Evolutionary conservation across 2,888 invertebrate genomes (phyloP).

Genomic region (Portevinia maculata): DNA sequence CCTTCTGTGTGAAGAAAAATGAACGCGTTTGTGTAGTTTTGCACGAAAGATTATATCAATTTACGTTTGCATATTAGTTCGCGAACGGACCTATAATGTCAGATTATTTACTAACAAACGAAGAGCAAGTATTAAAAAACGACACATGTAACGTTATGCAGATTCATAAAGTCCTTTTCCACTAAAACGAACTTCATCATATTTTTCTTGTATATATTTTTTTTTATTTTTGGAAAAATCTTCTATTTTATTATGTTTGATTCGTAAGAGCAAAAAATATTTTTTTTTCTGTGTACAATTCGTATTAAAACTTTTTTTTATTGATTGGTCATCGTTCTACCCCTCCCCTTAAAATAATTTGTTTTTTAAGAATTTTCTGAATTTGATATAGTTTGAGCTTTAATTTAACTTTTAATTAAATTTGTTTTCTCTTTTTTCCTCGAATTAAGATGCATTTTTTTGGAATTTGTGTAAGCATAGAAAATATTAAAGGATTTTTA

Average conservation of each 20-base stretch:
- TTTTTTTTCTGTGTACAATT: constrained; percentile 56
- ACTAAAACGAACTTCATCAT: not conserved
- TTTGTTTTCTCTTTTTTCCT: not conserved
- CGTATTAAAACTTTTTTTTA: constrained; percentile 60
- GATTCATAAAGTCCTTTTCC: not conserved
- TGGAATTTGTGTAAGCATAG: constrained; percentile 47
- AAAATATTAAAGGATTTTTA: constrained; percentile 54
- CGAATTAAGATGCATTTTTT: constrained; percentile 28
- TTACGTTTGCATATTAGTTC: too few species aligned
- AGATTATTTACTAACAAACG: too few species aligned
- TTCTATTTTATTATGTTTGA: constrained; percentile 44
- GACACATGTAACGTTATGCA: too few species aligned
- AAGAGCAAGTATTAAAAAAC: too few species aligned
- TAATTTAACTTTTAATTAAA: constrained; percentile 49
- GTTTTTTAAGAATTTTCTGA: constrained; percentile 26
- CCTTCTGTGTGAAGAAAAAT: too few species aligned
- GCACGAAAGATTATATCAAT: too few species aligned
- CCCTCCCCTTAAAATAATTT: constrained; percentile 16
- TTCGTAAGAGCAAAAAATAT: constrained; percentile 61
- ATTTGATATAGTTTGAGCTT: constrained; percentile 54
- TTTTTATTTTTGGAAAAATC: constrained; percentile 56
- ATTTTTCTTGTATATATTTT: constrained; percentile 41
- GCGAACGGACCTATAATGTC: too few species aligned
- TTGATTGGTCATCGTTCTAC: constrained; percentile 66
- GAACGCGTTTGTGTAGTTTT: too few species aligned